Conservation (phyloP, 1,140 invertebrate species). For the Drosophila yakuba region DNA sequence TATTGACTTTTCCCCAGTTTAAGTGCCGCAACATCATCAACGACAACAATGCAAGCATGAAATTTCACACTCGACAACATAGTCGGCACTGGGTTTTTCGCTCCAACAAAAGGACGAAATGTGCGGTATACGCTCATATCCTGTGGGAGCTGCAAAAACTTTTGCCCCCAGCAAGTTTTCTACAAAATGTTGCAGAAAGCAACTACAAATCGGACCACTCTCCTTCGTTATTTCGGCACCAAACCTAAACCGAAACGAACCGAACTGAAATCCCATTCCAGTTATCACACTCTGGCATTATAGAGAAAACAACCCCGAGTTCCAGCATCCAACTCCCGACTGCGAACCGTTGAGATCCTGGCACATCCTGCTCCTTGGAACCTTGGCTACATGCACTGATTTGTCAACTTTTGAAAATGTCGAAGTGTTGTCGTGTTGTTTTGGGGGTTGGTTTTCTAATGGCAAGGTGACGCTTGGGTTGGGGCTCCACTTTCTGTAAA, state of each 20-base stretch:
- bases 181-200: conserved; percentile 71
- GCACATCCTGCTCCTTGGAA: conserved; percentile 33
- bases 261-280: neutral
- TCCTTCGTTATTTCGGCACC: neutral
- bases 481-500: neutral
- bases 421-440: conserved; percentile 72
- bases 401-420: conserved; percentile 82
- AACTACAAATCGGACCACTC: conserved; percentile 72
- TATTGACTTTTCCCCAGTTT: conserved; percentile 59
- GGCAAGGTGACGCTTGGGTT: conserved; percentile 58
- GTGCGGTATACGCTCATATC: conserved; percentile 52
- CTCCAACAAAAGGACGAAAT: conserved; percentile 45
- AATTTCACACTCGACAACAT: conserved; percentile 78
- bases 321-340: conserved; percentile 22
- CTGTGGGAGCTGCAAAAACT: conserved; percentile 74
- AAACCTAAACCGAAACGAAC: neutral
- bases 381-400: conserved; percentile 68
- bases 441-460: conserved; percentile 64
- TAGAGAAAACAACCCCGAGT: conserved; percentile 49
- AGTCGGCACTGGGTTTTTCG: conserved; percentile 48
- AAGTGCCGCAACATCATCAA: conserved; percentile 67
- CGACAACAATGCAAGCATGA: conserved; percentile 76
- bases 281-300: conserved; percentile 13
- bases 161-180: conserved; percentile 57
- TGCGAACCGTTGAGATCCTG: conserved; percentile 5